Evolutionary conservation across 2,888 invertebrate species (phyloP), one percentile per base, ranked within the genome.

Genomic region (Schrankia costaestrigalis): DNA sequence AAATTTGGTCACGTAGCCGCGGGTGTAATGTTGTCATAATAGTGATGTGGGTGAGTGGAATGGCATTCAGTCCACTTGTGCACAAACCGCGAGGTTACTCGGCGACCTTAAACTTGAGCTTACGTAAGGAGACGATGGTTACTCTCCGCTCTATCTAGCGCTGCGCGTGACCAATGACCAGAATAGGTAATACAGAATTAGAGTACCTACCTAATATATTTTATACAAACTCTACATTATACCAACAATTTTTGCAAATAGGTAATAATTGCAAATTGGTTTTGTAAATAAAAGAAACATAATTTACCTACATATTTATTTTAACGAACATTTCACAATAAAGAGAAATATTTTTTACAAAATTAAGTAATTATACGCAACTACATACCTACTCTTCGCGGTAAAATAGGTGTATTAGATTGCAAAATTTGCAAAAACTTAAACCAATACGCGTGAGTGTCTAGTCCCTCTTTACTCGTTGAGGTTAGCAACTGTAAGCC

Each of bases 401-500:
- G 4, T 17, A 5, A 17, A 17, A 5, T 5, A 21, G 6, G n/a
- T 21, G 4, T n/a, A 6, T 9, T 25, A 31, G 34, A 34, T 52
- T 42, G 38, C 38, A 48, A 43, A 53, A 37, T 36, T 36, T 11
- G 15, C 9, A 43, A 45, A 46, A 41, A 44, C 8, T 37, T 24
- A 31, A 38, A 47, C 43, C 43, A 32, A 39, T n/a, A 34, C 38
- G 31, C 23, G 26, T 42, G 45, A 45, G 35, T 35, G 41, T 36
- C 40, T 50, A 46, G 64, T 74, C 74, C 81, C 73, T 72, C 78
- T 65, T 71, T 72, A 71, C 56, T 38, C 49, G 42, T 36, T 64
- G 79, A 80, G 81, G 82, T 77, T 84, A 80, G 81, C 78, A 78
- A 81, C 82, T 77, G 67, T 68, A 61, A 74, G 74, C 73, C 71